Percentiles rank a stretch among this genome's conserved stretches.
phyloP scores from a whole-genome alignment of 2,888 invertebrate genomes.

The Agrochola litura region DNA sequence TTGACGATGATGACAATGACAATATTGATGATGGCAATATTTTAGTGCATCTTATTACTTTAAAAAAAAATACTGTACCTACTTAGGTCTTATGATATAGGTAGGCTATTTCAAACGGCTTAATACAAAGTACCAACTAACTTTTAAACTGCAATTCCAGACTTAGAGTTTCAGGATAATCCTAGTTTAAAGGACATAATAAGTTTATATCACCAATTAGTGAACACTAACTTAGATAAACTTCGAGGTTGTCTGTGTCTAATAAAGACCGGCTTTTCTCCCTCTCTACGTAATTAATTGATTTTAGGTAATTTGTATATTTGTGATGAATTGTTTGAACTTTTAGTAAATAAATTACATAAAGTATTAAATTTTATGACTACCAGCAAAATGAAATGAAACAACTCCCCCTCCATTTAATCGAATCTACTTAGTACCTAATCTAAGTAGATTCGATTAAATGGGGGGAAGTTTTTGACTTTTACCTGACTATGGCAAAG shows the following conservation, averaged over 20 bases:
- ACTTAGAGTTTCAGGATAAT: conserved; percentile 37
- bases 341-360: not conserved
- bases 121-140: conserved; percentile 14
- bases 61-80: too few species aligned
- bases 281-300: not conserved
- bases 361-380: too few species aligned
- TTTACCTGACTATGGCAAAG: too few species aligned
- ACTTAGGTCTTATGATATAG: not conserved
- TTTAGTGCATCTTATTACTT: not conserved
- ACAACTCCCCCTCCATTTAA: too few species aligned
- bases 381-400: too few species aligned
- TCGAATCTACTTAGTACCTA: too few species aligned
- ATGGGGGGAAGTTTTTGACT: too few species aligned
- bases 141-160: conserved; percentile 15
- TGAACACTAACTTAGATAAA: conserved; percentile 26
- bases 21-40: too few species aligned
- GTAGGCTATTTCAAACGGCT: not conserved
- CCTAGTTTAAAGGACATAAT: conserved; percentile 35
- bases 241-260: conserved; percentile 8
- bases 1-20: not conserved
- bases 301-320: not conserved
- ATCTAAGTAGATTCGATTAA: too few species aligned
- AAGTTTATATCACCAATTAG: conserved; percentile 39
- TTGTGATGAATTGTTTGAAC: not conserved
- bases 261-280: conserved; percentile 12